Evolutionary conservation across 1,140 invertebrate species (phyloP).

Genomic region (Drosophila kepulauana): DNA sequence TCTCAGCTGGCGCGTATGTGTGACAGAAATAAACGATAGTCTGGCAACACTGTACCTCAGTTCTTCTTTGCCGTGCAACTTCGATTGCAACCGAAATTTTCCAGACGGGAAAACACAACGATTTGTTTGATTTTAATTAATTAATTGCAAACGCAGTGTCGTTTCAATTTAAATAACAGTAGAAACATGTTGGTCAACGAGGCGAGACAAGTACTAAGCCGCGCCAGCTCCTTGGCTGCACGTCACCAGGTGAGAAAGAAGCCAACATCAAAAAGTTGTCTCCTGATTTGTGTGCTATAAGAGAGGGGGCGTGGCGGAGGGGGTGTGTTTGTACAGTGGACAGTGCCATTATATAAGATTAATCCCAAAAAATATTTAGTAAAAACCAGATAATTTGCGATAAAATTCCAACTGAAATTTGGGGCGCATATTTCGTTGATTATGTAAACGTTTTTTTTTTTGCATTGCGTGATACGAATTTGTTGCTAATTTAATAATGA

Average conservation of each 20-base stretch:
- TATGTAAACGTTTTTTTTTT: conserved; percentile 64
- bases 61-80: conserved; percentile 46
- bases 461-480: conserved; percentile 42
- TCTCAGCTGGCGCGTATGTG: not conserved
- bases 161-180: conserved; percentile 71
- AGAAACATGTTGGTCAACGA: conserved; percentile 77
- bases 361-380: conserved; percentile 23
- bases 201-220: conserved; percentile 71
- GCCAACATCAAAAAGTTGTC: not conserved
- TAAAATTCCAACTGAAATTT: conserved; percentile 18
- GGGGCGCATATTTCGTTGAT: conserved; percentile 35
- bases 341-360: conserved; percentile 59
- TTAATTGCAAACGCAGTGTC: conserved; percentile 83
- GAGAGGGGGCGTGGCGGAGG: conserved; percentile 23
- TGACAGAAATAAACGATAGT: not conserved
- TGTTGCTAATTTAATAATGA: not conserved
- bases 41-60: conserved; percentile 33
- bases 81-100: conserved; percentile 56
- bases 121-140: conserved; percentile 42
- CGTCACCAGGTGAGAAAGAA: conserved; percentile 72
- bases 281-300: not conserved
- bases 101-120: conserved; percentile 45
- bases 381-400: not conserved
- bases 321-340: conserved; percentile 29
- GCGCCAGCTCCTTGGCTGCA: conserved; percentile 68